phyloP scores from a whole-genome alignment of 2,797 vertebrate species.

The Myiotriccus ornatus region DNA sequence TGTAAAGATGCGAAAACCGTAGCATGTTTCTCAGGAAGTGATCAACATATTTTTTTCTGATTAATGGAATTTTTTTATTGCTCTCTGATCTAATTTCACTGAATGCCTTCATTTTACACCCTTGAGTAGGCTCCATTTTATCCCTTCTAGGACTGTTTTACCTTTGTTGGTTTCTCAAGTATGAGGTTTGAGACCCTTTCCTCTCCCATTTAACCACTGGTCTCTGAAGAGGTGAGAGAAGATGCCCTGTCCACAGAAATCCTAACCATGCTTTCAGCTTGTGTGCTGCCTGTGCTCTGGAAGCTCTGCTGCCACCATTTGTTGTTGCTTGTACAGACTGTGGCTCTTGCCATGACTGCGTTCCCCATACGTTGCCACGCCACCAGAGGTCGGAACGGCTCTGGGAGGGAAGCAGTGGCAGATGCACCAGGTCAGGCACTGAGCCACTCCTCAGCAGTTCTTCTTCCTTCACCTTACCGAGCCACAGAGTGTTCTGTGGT shows the following conservation, averaged over 20 bases:
- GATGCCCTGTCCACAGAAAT: not conserved
- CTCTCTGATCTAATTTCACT: constrained; percentile 9
- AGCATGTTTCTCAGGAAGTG: not conserved
- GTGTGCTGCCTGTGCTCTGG: not conserved
- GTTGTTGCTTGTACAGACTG: not conserved
- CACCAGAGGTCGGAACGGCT: not conserved
- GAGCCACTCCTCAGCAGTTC: not conserved
- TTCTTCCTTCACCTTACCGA: not conserved
- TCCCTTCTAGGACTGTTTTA: not conserved
- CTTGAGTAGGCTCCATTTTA: not conserved
- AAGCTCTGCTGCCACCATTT: not conserved
- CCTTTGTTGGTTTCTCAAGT: not conserved
- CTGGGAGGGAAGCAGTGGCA: not conserved
- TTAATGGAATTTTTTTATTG: not conserved
- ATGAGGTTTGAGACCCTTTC: not conserved
- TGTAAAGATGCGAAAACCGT: constrained; percentile 1
- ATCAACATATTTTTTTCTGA: not conserved
- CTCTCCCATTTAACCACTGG: not conserved
- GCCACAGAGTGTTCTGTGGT: not conserved
- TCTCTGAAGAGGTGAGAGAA: not conserved
- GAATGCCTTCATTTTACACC: not conserved
- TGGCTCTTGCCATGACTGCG: accelerated
- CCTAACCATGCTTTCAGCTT: not conserved
- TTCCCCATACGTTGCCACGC: not conserved
- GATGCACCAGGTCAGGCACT: not conserved